A percentile compares a stretch with the other conserved stretches of the same genome.
Evolutionary conservation across 1,140 invertebrate species (phyloP).

Genomic region (Pseudomyrmex dendroicus): DNA sequence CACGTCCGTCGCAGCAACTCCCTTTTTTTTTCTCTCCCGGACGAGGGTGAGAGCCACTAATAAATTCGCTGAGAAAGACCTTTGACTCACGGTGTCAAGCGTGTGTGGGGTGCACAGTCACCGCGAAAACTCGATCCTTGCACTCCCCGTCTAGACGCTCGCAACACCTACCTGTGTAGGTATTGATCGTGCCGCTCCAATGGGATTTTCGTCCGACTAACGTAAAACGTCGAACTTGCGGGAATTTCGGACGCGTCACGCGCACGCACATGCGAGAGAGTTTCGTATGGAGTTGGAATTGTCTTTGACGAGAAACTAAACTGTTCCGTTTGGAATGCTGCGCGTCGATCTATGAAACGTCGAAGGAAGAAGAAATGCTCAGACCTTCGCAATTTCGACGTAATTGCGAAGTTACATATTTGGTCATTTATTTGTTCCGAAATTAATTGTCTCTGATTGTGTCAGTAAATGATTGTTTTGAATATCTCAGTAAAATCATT

Average conservation of each 20-base stretch:
- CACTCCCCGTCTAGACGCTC: conserved; percentile 68
- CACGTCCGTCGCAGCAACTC: background rate
- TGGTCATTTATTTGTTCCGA: too few species aligned
- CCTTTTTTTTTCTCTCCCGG: conserved; percentile 33
- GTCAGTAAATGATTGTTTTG: too few species aligned
- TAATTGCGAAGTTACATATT: background rate
- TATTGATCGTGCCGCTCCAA: conserved; percentile 72
- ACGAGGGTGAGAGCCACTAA: conserved; percentile 60
- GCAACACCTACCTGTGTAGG: conserved; percentile 62
- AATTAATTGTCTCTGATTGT: too few species aligned
- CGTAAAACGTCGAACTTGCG: conserved; percentile 68
- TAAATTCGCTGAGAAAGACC: conserved; percentile 71
- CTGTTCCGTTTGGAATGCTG: conserved; percentile 15
- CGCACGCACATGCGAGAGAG: conserved; percentile 10
- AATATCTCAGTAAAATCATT: too few species aligned
- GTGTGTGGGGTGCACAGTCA: conserved; percentile 60
- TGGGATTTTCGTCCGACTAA: conserved; percentile 72
- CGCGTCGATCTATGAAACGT: background rate
- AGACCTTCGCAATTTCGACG: background rate
- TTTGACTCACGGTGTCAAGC: conserved; percentile 70
- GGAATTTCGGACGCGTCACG: conserved; percentile 59
- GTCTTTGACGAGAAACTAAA: conserved; percentile 44
- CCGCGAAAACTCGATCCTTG: conserved; percentile 67
- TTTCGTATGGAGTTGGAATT: conserved; percentile 37
- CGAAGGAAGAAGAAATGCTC: background rate